Evolutionary conservation across 2,797 vertebrate species (phyloP), one percentile per base, ranked within the genome.

Genomic region (Rhynchonycteris naso): DNA sequence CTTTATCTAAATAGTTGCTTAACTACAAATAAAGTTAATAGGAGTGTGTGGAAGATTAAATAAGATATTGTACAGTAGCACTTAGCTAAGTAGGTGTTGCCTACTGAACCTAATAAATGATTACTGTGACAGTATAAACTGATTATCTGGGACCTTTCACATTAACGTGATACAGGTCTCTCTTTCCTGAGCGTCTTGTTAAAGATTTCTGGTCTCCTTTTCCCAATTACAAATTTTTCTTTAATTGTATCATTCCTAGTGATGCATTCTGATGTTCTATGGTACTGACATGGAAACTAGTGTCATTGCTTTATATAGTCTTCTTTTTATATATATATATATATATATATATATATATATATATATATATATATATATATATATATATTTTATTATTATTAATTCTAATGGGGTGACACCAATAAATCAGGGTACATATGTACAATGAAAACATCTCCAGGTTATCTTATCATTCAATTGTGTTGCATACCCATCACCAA

Each of bases 181-280:
- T 92, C 30, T 69, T 56, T 88, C 22, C 68, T 71, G 28, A 30
- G 22, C 12, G 4, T 63, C 65, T 80, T 71, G 47, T n/a, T 68
- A 43, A 83, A 87, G n/a, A 35, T 47, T 88, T 83, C 87, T 89
- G 54, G 52, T n/a, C 61, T 81, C 24, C 59, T 92, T 85, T 94
- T 82, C 68, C 71, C 33, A 66, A 38, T 63, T 69, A 74, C 35
- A 35, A 33, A 18, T 72, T 92, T 76, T 89, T 59, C 59, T 69
- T 91, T 80, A 43, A 66, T 47, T 93, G 58, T 72, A 30, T 72
- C 79, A 21, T 21, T 88, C 43, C 43, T 43, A 43, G 56, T 71
- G 56, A 59, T 18, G 18, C 5, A 52, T 66, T 92, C 38, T 15
- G 61, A 83, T 38, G 26, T 63, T 93, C 66, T 43, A 80, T 30